phyloP scores from a whole-genome alignment of 2,888 invertebrate genomes.

The Chrysolina americana region DNA sequence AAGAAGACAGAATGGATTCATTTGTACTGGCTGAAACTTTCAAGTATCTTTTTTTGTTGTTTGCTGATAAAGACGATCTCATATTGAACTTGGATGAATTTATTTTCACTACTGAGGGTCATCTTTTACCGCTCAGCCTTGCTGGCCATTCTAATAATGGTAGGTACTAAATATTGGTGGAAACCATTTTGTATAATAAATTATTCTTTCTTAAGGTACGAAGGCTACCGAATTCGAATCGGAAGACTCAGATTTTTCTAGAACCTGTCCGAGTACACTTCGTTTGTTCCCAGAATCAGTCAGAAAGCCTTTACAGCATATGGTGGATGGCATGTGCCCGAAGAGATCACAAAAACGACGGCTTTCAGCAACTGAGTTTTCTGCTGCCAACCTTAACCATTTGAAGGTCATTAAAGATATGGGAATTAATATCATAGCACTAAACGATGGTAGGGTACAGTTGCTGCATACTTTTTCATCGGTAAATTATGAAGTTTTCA shows the following conservation, averaged over 20 bases:
- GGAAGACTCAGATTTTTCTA: slow-evolving; percentile 73
- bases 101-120: slow-evolving; percentile 95
- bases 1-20: slow-evolving; percentile 98
- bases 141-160: slow-evolving; percentile 73
- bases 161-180: slow-evolving; percentile 25
- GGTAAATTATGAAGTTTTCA: slow-evolving; percentile 72
- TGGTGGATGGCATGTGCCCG: slow-evolving; percentile 87
- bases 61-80: slow-evolving; percentile 89
- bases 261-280: slow-evolving; percentile 89
- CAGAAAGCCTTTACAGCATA: slow-evolving; percentile 85
- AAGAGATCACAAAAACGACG: slow-evolving; percentile 75
- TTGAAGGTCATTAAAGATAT: slow-evolving; percentile 89
- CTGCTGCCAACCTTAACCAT: slow-evolving; percentile 86
- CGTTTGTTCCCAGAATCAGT: slow-evolving; percentile 88
- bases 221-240: slow-evolving; percentile 66
- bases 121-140: slow-evolving; percentile 90
- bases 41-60: slow-evolving; percentile 95
- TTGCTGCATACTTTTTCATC: slow-evolving; percentile 90
- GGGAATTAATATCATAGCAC: slow-evolving; percentile 93
- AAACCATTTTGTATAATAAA: not conserved
- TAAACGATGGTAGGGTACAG: slow-evolving; percentile 93
- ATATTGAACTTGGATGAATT: slow-evolving; percentile 88
- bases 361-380: slow-evolving; percentile 81
- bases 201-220: slow-evolving; percentile 30
- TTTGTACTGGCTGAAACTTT: slow-evolving; percentile 98